phyloP scores from a whole-genome alignment of 2,888 invertebrate species.

The Matsumyia berberina region DNA sequence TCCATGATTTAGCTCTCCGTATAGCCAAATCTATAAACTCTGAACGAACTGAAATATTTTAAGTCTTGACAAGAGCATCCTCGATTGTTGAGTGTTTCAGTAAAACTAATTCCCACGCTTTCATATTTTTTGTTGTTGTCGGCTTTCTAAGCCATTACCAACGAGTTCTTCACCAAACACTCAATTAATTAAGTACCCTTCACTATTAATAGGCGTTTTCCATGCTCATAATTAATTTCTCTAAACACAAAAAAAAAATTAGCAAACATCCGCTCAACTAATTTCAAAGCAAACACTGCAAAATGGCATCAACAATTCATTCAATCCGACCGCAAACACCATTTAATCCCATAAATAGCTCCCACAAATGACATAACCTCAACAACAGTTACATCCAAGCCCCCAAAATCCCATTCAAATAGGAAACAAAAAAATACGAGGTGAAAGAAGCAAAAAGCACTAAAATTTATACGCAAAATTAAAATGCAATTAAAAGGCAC shows the following conservation, averaged over 20 bases:
- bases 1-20: no score
- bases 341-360: slow-evolving; percentile 41
- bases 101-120: slow-evolving; percentile 2
- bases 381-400: slow-evolving; percentile 3
- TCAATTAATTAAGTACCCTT: not conserved
- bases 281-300: slow-evolving; percentile 18
- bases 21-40: no score
- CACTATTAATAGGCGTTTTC: slow-evolving; percentile 7
- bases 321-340: slow-evolving; percentile 24
- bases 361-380: slow-evolving; percentile 48
- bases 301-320: slow-evolving; percentile 29
- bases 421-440: slow-evolving; percentile 1
- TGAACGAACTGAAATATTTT: no score
- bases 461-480: slow-evolving; percentile 44
- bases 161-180: not conserved
- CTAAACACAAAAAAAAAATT: not conserved
- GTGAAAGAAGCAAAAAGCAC: slow-evolving; percentile 16
- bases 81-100: no score
- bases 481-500: slow-evolving; percentile 48
- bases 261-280: not conserved
- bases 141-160: not conserved
- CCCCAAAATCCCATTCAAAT: slow-evolving; percentile 16
- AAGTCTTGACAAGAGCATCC: no score
- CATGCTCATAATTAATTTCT: slow-evolving; percentile 1
- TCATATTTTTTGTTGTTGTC: slow-evolving; percentile 1